A percentile compares a stretch with the other conserved stretches of the same genome.
Evolutionary conservation across 2,888 invertebrate genomes (phyloP).

Genomic region (Harpalus rubripes): DNA sequence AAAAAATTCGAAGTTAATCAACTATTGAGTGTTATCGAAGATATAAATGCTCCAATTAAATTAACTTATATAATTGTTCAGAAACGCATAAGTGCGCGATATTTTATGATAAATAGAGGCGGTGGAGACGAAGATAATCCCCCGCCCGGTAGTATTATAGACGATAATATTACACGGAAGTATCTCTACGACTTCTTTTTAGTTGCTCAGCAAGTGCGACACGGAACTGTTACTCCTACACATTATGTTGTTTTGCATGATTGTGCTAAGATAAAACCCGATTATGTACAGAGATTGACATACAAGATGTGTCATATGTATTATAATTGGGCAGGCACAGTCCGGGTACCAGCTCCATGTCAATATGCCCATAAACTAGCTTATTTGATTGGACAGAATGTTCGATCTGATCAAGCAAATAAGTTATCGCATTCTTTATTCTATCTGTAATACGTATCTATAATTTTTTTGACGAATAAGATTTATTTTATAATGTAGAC

Average conservation of each 20-base stretch:
- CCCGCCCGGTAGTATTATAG: slow-evolving; percentile 91
- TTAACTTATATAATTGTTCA: slow-evolving; percentile 89
- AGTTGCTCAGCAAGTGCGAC: slow-evolving; percentile 90
- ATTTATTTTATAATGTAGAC: not conserved
- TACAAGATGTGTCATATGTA: slow-evolving; percentile 96
- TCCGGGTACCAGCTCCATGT: slow-evolving; percentile 94
- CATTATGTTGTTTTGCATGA: slow-evolving; percentile 93
- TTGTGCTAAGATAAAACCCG: slow-evolving; percentile 84
- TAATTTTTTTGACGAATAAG: not conserved
- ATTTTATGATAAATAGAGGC: slow-evolving; percentile 80
- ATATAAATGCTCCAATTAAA: slow-evolving; percentile 75
- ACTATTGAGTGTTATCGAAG: slow-evolving; percentile 79
- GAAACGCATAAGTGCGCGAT: slow-evolving; percentile 92
- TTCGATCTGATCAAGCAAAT: slow-evolving; percentile 83
- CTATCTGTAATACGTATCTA: slow-evolving; percentile 81
- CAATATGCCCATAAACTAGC: slow-evolving; percentile 96
- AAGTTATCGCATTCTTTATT: slow-evolving; percentile 83
- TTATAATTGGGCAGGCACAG: slow-evolving; percentile 97
- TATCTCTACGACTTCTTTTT: slow-evolving; percentile 93
- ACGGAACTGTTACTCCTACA: slow-evolving; percentile 95
- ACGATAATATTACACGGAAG: slow-evolving; percentile 87
- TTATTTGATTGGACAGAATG: slow-evolving; percentile 89
- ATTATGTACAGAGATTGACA: slow-evolving; percentile 90
- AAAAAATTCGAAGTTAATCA: slow-evolving; percentile 91
- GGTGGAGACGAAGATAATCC: slow-evolving; percentile 83